A percentile compares a stretch with the other conserved stretches of the same genome.
phyloP scores from a whole-genome alignment of 2,113 vertebrate genomes.

The Phylloscopus trochilus region DNA sequence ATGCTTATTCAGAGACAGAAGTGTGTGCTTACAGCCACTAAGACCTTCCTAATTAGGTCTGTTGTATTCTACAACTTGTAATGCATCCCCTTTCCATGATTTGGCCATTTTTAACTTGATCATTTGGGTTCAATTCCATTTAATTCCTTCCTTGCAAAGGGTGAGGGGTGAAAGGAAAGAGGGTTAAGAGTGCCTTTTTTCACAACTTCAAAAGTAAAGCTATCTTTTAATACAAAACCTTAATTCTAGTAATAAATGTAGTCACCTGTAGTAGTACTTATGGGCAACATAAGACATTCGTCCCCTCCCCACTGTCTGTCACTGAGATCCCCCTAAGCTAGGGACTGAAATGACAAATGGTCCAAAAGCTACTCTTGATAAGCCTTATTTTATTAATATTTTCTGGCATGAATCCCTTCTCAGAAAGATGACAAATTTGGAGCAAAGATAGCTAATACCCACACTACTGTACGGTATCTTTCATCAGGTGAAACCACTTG shows the following conservation, averaged over 20 bases:
- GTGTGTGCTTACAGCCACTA: background rate
- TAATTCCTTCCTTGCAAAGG: background rate
- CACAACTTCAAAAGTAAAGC: background rate
- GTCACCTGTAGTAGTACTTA: background rate
- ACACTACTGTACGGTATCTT: background rate
- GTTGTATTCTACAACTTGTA: background rate
- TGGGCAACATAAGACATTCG: background rate
- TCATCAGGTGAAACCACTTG: background rate
- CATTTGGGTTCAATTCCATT: background rate
- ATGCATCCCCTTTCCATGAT: background rate
- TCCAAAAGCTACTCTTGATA: background rate
- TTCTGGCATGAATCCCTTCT: background rate
- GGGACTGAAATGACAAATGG: conserved; percentile 7
- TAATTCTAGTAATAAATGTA: background rate
- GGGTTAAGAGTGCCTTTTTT: background rate
- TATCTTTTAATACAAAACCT: background rate
- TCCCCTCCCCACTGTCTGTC: background rate
- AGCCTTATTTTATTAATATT: conserved; percentile 53
- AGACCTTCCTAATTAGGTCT: background rate
- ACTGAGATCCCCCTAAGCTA: background rate
- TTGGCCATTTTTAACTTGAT: background rate
- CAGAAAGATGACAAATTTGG: background rate
- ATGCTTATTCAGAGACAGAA: background rate
- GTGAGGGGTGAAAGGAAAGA: background rate
- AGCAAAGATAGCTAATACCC: conserved; percentile 4